Evolutionary conservation across 2,888 invertebrate species (phyloP).

Genomic region (Drosophila suboccidentalis): DNA sequence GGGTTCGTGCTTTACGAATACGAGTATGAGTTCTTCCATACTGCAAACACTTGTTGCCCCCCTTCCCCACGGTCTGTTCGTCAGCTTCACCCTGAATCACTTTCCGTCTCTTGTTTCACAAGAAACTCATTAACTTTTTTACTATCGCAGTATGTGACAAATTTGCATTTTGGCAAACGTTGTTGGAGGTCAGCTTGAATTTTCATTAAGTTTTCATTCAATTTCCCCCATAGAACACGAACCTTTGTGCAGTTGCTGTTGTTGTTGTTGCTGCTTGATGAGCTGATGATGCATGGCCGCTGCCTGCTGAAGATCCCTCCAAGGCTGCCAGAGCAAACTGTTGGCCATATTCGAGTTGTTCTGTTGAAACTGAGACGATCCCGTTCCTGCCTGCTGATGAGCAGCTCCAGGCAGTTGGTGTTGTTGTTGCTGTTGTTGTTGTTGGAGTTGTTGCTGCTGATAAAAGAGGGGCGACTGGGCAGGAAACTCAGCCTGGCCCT

Average conservation of each 20-base stretch:
- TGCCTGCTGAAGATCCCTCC: constrained; percentile 84
- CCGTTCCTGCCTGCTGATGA: constrained; percentile 42
- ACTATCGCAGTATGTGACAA: constrained; percentile 48
- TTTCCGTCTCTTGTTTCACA: constrained; percentile 27
- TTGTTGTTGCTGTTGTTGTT: constrained; percentile 48
- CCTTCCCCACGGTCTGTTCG: not conserved
- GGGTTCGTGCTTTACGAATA: constrained; percentile 29
- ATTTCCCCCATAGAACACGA: constrained; percentile 40
- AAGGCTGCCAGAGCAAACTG: constrained; percentile 84
- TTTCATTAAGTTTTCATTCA: constrained; percentile 22
- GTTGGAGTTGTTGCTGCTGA: constrained; percentile 52
- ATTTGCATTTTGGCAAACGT: constrained; percentile 29
- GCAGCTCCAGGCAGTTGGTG: constrained; percentile 52
- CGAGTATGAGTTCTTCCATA: not conserved
- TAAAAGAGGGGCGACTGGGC: constrained; percentile 51
- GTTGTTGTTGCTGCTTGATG: constrained; percentile 72
- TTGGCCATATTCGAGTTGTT: constrained; percentile 82
- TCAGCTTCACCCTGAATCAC: not conserved
- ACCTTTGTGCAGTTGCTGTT: constrained; percentile 53
- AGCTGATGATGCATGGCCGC: constrained; percentile 83
- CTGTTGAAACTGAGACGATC: constrained; percentile 50
- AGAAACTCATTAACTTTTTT: constrained; percentile 14
- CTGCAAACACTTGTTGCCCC: no score
- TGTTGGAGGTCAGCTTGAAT: constrained; percentile 39
- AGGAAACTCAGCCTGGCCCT: constrained; percentile 48